phyloP scores from a whole-genome alignment of 2,797 vertebrate species.

The Acanthurus tractus region DNA sequence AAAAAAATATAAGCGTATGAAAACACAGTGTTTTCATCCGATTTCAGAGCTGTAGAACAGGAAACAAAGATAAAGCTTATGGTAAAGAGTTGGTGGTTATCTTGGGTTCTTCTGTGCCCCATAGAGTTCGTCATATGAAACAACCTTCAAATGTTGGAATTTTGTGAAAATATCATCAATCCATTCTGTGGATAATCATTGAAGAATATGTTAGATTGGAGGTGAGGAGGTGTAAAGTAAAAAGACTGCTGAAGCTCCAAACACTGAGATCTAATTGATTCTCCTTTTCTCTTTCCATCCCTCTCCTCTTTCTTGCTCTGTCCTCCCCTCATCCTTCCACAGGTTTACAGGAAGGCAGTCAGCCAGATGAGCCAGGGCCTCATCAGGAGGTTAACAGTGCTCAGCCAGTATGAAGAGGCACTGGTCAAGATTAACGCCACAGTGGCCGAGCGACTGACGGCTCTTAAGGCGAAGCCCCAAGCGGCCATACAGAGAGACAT shows the following conservation, averaged over 20 bases:
- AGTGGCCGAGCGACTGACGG: constrained; percentile 86
- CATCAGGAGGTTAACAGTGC: constrained; percentile 89
- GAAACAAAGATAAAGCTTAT: background rate
- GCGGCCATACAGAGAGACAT: constrained; percentile 91
- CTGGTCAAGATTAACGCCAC: constrained; percentile 91
- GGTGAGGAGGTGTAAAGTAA: background rate
- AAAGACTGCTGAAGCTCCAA: background rate
- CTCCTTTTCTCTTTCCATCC: background rate
- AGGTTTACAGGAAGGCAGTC: constrained; percentile 91
- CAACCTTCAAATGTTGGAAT: too few relatives aligned
- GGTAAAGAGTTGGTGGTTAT: background rate
- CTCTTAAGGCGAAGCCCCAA: constrained; percentile 92
- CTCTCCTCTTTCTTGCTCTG: background rate
- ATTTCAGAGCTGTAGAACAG: background rate
- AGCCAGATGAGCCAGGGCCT: constrained; percentile 92
- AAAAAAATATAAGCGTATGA: background rate
- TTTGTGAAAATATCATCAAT: background rate
- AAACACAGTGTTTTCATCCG: background rate
- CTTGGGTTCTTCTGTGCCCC: background rate
- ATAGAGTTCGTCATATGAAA: background rate
- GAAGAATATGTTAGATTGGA: background rate
- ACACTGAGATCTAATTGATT: background rate
- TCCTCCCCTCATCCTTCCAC: background rate
- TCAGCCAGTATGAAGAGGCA: constrained; percentile 95
- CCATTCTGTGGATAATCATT: background rate